Percentiles rank a stretch among this genome's conserved stretches.
These are phyloP conservation scores for Kryphioiulus occultus DNA, from an alignment of 2,888 invertebrate species.

Conservation along the genomic window DNA sequence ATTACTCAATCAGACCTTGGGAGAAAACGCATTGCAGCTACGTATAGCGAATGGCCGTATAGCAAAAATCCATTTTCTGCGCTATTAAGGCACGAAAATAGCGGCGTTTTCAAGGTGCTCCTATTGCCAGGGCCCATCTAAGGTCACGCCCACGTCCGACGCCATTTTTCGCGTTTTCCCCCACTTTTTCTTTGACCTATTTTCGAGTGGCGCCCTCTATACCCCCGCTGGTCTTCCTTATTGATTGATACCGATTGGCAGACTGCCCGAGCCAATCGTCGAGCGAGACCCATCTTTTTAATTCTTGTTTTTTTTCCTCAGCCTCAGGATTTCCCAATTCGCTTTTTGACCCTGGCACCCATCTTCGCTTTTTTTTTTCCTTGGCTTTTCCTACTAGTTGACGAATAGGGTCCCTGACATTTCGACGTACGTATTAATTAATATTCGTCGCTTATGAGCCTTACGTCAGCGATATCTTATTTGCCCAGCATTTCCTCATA, in stretches of 20 bases:
- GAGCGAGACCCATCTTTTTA: neutral
- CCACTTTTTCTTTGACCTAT: neutral
- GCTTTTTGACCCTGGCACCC: neutral
- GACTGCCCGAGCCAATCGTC: neutral
- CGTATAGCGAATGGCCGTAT: neutral
- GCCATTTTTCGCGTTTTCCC: no score
- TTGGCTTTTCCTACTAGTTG: neutral
- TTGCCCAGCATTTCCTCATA: neutral
- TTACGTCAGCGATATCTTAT: neutral
- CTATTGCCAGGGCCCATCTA: neutral
- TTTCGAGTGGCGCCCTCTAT: neutral
- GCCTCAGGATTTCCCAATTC: neutral
- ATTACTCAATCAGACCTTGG: neutral
- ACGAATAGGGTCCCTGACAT: neutral
- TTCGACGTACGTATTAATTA: neutral
- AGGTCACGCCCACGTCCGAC: neutral
- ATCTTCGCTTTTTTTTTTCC: neutral
- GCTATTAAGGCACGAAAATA: neutral
- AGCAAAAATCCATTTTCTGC: neutral
- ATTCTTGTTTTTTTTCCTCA: neutral
- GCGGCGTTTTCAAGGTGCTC: neutral
- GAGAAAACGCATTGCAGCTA: neutral
- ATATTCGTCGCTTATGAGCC: neutral
- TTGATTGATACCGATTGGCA: neutral
- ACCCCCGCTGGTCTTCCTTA: neutral